Evolutionary conservation across 2,888 invertebrate species (phyloP).

Genomic region (Cheilosia vernalis): DNA sequence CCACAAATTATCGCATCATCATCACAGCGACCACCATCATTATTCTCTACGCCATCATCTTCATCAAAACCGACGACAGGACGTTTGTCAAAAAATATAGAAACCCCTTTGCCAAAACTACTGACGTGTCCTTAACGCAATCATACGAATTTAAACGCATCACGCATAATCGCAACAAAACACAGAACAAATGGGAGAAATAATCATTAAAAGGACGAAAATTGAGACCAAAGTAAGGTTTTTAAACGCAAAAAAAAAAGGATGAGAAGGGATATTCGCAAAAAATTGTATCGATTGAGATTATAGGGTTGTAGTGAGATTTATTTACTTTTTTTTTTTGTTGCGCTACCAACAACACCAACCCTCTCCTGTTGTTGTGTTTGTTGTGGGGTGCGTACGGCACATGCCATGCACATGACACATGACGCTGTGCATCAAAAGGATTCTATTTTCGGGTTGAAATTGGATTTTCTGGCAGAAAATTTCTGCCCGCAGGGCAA

Average conservation of each 20-base stretch:
- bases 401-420: conserved; percentile 74
- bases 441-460: conserved; percentile 64
- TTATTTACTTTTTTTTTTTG: conserved; percentile 62
- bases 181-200: conserved; percentile 21
- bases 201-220: conserved; percentile 58
- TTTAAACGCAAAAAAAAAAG: conserved; percentile 47
- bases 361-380: conserved; percentile 63
- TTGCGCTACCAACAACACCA: conserved; percentile 45
- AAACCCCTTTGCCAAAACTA: conserved; percentile 43
- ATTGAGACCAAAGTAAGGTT: conserved; percentile 46
- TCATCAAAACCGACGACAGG: conserved; percentile 54
- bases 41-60: conserved; percentile 64
- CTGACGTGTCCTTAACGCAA: conserved; percentile 68
- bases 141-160: conserved; percentile 69
- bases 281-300: conserved; percentile 70
- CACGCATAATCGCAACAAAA: conserved; percentile 66
- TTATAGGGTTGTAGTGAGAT: conserved; percentile 67
- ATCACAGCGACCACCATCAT: conserved; percentile 39
- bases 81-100: conserved; percentile 39
- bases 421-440: conserved; percentile 61
- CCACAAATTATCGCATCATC: conserved; percentile 74
- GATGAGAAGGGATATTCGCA: conserved; percentile 49
- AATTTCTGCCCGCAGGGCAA: conserved; percentile 66
- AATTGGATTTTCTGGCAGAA: conserved; percentile 53
- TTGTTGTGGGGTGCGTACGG: conserved; percentile 62